Evolutionary conservation across 2,797 vertebrate species (phyloP).

Genomic region (Falco peregrinus): DNA sequence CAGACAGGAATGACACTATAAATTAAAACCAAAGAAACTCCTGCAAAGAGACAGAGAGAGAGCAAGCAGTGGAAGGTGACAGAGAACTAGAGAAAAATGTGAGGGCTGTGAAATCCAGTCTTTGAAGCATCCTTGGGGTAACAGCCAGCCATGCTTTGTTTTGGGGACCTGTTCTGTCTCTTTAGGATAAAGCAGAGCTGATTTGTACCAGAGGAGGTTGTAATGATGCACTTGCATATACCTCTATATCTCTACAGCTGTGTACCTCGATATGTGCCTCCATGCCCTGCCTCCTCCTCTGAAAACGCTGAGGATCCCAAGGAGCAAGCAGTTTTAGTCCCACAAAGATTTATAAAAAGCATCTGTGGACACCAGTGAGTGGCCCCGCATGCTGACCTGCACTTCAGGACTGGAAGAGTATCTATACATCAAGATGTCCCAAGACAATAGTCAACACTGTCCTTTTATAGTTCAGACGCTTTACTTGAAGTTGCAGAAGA

Average conservation of each 20-base stretch:
- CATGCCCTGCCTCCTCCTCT: background rate
- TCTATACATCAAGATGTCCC: background rate
- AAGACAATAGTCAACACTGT: background rate
- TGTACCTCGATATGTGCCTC: background rate
- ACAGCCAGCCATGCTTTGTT: background rate
- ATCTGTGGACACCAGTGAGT: background rate
- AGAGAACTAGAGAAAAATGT: background rate
- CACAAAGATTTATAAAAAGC: background rate
- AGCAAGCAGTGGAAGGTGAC: background rate
- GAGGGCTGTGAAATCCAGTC: background rate
- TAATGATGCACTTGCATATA: background rate
- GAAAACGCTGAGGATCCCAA: background rate
- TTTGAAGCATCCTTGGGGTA: background rate
- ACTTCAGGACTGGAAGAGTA: background rate
- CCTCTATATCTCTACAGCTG: background rate
- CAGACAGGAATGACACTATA: background rate
- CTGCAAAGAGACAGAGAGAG: background rate
- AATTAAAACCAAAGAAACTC: background rate
- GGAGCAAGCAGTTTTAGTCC: background rate
- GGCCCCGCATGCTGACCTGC: background rate
- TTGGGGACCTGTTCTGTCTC: background rate
- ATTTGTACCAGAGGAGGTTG: background rate
- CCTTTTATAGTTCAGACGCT: constrained; percentile 3
- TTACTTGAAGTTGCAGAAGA: background rate
- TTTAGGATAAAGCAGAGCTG: background rate